phyloP scores from a whole-genome alignment of 2,888 invertebrate species.

The Stenotaenia linearis region DNA sequence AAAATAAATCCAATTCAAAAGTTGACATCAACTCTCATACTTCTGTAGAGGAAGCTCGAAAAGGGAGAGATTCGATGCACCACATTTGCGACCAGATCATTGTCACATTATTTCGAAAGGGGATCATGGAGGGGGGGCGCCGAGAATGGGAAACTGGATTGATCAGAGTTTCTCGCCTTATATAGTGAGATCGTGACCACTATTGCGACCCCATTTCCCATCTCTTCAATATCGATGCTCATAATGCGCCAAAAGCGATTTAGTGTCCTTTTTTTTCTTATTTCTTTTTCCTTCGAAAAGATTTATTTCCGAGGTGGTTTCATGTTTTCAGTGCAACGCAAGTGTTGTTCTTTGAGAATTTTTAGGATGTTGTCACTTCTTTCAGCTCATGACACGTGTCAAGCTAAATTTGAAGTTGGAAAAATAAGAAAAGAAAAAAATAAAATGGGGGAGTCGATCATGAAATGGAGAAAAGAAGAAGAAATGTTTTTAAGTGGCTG shows the following conservation, averaged over 20 bases:
- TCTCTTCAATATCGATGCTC: neutral
- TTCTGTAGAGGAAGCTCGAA: neutral
- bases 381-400: neutral
- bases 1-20: constrained; percentile 21
- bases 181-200: neutral
- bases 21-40: neutral
- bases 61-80: neutral
- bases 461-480: neutral
- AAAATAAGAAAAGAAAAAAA: neutral
- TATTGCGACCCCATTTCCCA: neutral
- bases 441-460: neutral
- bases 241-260: constrained; percentile 16
- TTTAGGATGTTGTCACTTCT: neutral
- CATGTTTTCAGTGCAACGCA: neutral
- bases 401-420: neutral
- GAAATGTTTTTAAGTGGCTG: neutral
- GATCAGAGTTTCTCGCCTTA: neutral
- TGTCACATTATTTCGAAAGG: neutral
- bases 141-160: neutral
- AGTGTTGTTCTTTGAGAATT: neutral
- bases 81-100: constrained; percentile 8
- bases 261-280: neutral
- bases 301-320: neutral
- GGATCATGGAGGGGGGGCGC: neutral
- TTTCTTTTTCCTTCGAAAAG: neutral